Percentiles rank a stretch among this genome's conserved stretches.
These are phyloP conservation scores for Heterotis niloticus DNA, from an alignment of 2,113 vertebrate genomes.

Conservation along the genomic window DNA sequence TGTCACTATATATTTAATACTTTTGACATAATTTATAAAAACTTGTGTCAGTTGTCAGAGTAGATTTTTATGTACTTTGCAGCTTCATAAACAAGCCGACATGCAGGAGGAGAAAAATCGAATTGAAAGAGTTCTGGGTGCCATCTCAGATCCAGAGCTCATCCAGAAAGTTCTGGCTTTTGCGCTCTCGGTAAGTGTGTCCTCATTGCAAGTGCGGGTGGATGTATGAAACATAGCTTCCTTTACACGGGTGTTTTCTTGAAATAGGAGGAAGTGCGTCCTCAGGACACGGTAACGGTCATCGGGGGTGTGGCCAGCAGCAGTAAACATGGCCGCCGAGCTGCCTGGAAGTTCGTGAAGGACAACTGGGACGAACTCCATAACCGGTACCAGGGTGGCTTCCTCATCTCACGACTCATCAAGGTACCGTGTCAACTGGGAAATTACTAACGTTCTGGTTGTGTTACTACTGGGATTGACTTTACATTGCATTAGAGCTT, in stretches of 20 bases:
- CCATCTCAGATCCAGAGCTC: slow-evolving; percentile 87
- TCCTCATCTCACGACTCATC: slow-evolving; percentile 95
- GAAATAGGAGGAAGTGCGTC: slow-evolving; percentile 90
- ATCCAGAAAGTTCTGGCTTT: slow-evolving; percentile 95
- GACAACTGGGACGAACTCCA: slow-evolving; percentile 98
- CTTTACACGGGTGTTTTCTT: neutral
- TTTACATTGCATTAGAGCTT: too few relatives aligned
- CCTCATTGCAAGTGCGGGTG: neutral
- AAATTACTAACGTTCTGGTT: too few relatives aligned
- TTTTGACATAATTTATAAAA: neutral
- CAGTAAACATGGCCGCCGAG: slow-evolving; percentile 90
- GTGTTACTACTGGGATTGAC: too few relatives aligned
- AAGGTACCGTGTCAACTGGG: slow-evolving; percentile 67
- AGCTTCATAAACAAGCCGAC: slow-evolving; percentile 98
- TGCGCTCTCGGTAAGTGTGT: slow-evolving; percentile 84
- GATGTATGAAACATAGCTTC: neutral
- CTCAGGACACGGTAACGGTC: slow-evolving; percentile 94
- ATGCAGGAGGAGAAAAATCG: slow-evolving; percentile 98
- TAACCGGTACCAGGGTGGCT: slow-evolving; percentile 97
- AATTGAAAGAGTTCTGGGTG: slow-evolving; percentile 90
- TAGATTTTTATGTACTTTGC: slow-evolving; percentile 15
- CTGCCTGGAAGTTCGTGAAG: slow-evolving; percentile 93
- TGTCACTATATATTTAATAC: neutral
- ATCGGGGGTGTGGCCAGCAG: slow-evolving; percentile 93
- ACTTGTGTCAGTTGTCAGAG: neutral